Evolutionary conservation across 2,797 vertebrate genomes (phyloP).

Genomic region (Enteromius trimaculatus): DNA sequence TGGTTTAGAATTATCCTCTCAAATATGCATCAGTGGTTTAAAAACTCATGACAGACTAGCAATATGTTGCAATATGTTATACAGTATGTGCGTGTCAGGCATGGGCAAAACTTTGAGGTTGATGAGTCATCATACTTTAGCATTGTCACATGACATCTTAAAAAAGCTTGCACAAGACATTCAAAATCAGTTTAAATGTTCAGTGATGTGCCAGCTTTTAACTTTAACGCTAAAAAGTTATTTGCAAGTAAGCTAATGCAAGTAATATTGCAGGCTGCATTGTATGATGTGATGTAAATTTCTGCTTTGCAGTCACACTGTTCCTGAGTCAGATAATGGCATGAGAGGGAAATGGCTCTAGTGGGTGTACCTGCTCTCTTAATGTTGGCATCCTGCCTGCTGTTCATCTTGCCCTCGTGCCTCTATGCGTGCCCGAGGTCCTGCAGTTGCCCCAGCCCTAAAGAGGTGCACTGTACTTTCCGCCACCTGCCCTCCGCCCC

Average conservation of each 20-base stretch:
- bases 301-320: slow-evolving; percentile 28
- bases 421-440: slow-evolving; percentile 58
- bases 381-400: slow-evolving; percentile 55
- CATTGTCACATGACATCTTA: neutral
- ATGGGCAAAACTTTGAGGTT: neutral
- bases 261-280: neutral
- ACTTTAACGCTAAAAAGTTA: neutral
- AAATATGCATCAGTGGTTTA: neutral
- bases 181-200: neutral
- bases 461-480: slow-evolving; percentile 71
- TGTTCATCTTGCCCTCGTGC: slow-evolving; percentile 51
- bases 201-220: neutral
- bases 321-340: slow-evolving; percentile 58
- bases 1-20: neutral
- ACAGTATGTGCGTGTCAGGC: neutral
- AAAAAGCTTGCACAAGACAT: neutral
- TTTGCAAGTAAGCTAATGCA: neutral
- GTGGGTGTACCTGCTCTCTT: slow-evolving; percentile 53
- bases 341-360: slow-evolving; percentile 64
- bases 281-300: neutral
- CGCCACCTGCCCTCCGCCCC: slow-evolving; percentile 65
- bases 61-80: neutral
- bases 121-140: neutral
- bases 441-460: slow-evolving; percentile 65
- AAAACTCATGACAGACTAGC: neutral